Evolutionary conservation across 2,888 invertebrate species (phyloP), one percentile per base, ranked within the genome.

Genomic region (Catotricha subobsoleta): DNA sequence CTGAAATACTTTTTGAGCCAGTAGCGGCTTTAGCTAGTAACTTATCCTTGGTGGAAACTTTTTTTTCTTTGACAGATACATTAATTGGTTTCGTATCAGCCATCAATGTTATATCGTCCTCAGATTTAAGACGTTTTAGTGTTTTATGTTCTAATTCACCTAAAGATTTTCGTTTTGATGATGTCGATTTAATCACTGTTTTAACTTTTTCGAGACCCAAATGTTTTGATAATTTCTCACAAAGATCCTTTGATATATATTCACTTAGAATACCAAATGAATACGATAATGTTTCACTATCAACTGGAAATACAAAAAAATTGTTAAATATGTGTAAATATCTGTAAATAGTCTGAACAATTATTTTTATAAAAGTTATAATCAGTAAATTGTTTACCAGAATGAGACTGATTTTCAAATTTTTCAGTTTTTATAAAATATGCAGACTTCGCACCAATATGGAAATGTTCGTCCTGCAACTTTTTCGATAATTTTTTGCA

Each of bases 251-350:
- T 52, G 75, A 68, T 23, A 87, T 64, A 57, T 87, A 87, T 51
- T 82, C 80, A 0, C 80, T 79, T 35, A 87, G 67, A 45, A 86
- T 75, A 10, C 83, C 84, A 57, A 76, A 74, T 1, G 84, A 81
- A 66, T 56, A 52, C 21, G 56, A 54, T 31, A 54, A 37, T 13
- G 9, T 15, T 25, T 36, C 36, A 36, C 15, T 9, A 36, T 36
- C 36, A 21, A 20, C 9, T 6, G 13, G 9, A 31, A 31, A 3
- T 16, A 31, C 7, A 31, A 31, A n/a, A n/a, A n/a, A n/a, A n/a
- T n/a, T n/a, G n/a, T n/a, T n/a, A n/a, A n/a, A n/a, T n/a, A n/a
- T n/a, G n/a, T n/a, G n/a, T n/a, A n/a, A n/a, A 41, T 53, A 59
- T 33, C 60, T 59, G 40, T 49, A 48, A 9, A 9, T 23, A 23